phyloP scores from a whole-genome alignment of 2,797 vertebrate genomes.

The Girardinus metallicus region DNA sequence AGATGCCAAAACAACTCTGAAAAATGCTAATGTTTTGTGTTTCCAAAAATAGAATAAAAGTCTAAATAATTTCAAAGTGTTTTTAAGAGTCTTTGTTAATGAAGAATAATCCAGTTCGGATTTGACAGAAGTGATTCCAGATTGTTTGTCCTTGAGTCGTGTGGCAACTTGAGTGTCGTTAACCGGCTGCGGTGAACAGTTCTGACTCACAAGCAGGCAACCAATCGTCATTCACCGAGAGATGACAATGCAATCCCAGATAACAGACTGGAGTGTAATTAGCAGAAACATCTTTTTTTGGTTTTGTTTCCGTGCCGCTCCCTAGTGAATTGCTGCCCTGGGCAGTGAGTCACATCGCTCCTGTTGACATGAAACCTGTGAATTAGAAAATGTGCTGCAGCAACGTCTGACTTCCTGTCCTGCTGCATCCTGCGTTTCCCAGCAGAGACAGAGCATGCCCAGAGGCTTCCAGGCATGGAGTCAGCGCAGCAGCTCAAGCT shows the following conservation, averaged over 20 bases:
- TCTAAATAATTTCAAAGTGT: background rate
- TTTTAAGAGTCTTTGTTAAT: background rate
- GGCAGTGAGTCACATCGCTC: background rate
- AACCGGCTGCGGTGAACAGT: background rate
- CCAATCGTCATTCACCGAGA: background rate
- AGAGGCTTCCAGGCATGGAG: constrained; percentile 81
- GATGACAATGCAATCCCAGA: background rate
- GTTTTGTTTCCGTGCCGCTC: background rate
- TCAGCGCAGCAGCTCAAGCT: constrained; percentile 87
- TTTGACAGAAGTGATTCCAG: background rate
- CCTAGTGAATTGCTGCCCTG: background rate
- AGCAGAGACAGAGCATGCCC: constrained; percentile 84
- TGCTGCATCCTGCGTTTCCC: constrained; percentile 24
- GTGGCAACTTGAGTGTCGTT: background rate
- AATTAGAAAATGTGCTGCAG: background rate
- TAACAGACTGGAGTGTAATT: background rate
- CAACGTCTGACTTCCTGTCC: background rate
- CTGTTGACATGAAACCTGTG: background rate
- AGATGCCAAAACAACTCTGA: background rate
- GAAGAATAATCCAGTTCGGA: background rate
- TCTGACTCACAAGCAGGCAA: background rate
- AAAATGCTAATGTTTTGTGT: background rate
- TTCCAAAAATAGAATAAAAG: background rate
- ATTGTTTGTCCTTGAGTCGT: background rate
- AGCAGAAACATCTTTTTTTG: too few relatives aligned